These are phyloP conservation scores for Fistularia tabacaria DNA, from an alignment of 2,797 vertebrate species.

Conservation along the genomic window DNA sequence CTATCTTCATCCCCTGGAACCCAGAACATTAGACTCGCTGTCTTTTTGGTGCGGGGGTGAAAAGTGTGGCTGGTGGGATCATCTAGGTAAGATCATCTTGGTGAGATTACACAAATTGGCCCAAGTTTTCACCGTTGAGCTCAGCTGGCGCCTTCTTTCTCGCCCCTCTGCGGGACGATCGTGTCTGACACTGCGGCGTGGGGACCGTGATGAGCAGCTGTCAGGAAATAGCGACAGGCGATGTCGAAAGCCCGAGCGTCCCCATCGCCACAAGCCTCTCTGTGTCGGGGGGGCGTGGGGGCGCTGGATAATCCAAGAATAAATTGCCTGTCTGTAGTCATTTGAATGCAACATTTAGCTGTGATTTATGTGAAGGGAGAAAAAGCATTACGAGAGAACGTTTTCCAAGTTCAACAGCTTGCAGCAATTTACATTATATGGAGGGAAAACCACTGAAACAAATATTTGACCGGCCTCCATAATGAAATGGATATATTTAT, in stretches of 20 bases:
- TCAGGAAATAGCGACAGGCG: conserved; percentile 72
- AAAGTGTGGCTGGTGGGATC: no score
- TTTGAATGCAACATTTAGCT: conserved; percentile 79
- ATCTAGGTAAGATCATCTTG: no score
- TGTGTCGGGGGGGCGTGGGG: conserved; percentile 8
- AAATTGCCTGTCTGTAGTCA: conserved; percentile 81
- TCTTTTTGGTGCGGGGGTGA: no score
- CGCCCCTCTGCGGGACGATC: no score
- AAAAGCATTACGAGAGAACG: conserved; percentile 73
- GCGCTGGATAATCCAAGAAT: conserved; percentile 66
- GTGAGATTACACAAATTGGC: no score
- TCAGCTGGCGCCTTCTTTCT: no score
- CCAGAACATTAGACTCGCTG: no score
- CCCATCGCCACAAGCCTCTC: conserved; percentile 51
- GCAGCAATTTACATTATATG: conserved; percentile 82
- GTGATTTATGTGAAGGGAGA: conserved; percentile 78
- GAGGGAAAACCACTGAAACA: conserved; percentile 79
- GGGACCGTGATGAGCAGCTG: conserved; percentile 63
- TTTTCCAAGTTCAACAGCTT: conserved; percentile 82
- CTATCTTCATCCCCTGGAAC: not conserved
- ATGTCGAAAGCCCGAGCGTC: conserved; percentile 53
- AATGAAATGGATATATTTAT: conserved; percentile 81
- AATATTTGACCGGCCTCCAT: conserved; percentile 78
- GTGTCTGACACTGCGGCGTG: no score
- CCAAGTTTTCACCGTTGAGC: no score